Evolutionary conservation across 2,888 invertebrate species (phyloP).

Genomic region (Chalcosyrphus nemorum): DNA sequence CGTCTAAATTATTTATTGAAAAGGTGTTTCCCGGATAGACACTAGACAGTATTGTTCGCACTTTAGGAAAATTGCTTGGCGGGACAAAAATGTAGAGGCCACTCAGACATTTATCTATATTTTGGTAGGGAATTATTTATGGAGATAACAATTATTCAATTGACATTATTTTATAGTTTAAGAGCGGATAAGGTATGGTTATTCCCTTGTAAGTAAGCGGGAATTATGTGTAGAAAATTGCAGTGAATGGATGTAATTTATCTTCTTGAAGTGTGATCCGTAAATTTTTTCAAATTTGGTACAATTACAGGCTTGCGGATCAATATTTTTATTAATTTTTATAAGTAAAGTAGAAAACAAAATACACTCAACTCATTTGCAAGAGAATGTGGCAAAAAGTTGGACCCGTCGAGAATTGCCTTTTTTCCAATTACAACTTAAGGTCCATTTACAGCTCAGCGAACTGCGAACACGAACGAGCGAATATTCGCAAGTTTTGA

Average conservation of each 20-base stretch:
- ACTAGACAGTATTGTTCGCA: constrained; percentile 36
- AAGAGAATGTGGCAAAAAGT: too few species aligned
- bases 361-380: too few species aligned
- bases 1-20: constrained; percentile 30
- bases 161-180: constrained; percentile 16
- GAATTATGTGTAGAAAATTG: neutral
- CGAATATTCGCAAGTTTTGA: too few species aligned
- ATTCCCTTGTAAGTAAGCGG: constrained; percentile 25
- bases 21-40: constrained; percentile 26
- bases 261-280: neutral
- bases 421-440: too few species aligned
- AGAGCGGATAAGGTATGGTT: constrained; percentile 17
- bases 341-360: too few species aligned
- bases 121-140: constrained; percentile 11
- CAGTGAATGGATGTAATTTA: constrained; percentile 14
- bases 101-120: constrained; percentile 39
- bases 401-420: too few species aligned
- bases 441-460: too few species aligned
- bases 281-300: too few species aligned
- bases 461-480: too few species aligned
- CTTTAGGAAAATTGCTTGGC: constrained; percentile 13
- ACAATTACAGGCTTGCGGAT: too few species aligned
- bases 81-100: neutral
- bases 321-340: too few species aligned
- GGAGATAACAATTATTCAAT: constrained; percentile 3